These are phyloP conservation scores for Zosterops borbonicus DNA, from an alignment of 2,113 vertebrate genomes.

Conservation along the genomic window DNA sequence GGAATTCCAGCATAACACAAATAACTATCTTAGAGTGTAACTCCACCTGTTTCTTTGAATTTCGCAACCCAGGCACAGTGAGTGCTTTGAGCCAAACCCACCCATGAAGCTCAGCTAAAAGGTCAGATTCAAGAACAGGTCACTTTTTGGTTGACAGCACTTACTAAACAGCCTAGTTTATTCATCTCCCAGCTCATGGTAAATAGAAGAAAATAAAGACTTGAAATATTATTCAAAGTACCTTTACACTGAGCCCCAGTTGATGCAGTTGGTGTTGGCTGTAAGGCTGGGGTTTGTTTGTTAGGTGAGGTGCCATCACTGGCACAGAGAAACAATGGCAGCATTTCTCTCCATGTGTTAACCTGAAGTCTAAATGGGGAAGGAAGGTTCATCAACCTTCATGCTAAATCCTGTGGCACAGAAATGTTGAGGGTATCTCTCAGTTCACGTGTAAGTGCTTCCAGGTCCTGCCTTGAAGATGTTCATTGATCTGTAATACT, in stretches of 20 bases:
- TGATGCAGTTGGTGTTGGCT: conserved; percentile 4
- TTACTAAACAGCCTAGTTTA: neutral
- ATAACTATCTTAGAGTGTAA: neutral
- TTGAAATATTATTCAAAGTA: neutral
- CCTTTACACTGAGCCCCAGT: conserved; percentile 56
- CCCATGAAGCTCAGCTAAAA: neutral
- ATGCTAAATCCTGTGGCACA: conserved; percentile 72
- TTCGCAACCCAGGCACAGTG: neutral
- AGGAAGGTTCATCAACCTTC: conserved; percentile 48
- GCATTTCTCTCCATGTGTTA: neutral
- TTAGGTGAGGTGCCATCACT: conserved; percentile 71
- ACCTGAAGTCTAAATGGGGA: neutral
- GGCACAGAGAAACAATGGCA: neutral
- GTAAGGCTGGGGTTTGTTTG: conserved; percentile 1
- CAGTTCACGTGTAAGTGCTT: conserved; percentile 65
- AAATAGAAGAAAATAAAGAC: neutral
- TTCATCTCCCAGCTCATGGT: neutral
- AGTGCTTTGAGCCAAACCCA: conserved; percentile 9
- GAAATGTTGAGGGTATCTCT: conserved; percentile 71
- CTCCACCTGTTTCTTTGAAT: conserved; percentile 1
- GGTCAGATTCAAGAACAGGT: neutral
- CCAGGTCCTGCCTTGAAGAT: conserved; percentile 66
- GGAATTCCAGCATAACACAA: neutral
- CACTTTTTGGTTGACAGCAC: neutral
- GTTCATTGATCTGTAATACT: neutral